Evolutionary conservation across 2,797 vertebrate species (phyloP).

Genomic region (Sebastes elongatus): DNA sequence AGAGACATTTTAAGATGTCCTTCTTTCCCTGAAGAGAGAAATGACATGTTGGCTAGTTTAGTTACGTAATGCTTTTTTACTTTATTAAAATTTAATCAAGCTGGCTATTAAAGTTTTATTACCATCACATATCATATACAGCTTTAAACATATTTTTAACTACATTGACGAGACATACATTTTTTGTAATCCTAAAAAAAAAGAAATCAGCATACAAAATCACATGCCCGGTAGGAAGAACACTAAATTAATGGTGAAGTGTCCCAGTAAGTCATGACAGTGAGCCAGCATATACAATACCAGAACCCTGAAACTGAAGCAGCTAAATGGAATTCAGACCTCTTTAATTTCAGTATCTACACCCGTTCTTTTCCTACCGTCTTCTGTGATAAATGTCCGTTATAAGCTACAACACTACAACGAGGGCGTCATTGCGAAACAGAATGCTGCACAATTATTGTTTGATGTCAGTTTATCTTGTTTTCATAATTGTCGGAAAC

Average conservation of each 20-base stretch:
- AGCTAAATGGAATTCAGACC: neutral
- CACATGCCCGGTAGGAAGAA: neutral
- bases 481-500: too few relatives aligned
- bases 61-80: slow-evolving; percentile 37
- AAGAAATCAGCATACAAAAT: neutral
- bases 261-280: neutral
- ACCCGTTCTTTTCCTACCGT: neutral
- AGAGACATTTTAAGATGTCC: neutral
- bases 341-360: neutral
- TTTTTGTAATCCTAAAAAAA: neutral
- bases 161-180: neutral
- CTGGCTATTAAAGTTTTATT: slow-evolving; percentile 32
- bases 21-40: neutral
- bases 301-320: neutral
- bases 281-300: too few relatives aligned
- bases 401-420: fast-evolving
- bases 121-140: neutral
- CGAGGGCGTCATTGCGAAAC: too few relatives aligned
- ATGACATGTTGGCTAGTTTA: neutral
- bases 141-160: neutral
- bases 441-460: too few relatives aligned
- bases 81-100: slow-evolving; percentile 42
- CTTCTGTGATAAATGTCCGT: neutral
- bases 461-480: fast-evolving
- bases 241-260: neutral